Evolutionary conservation across 2,113 vertebrate species (phyloP).

Genomic region (Eptesicus fuscus): DNA sequence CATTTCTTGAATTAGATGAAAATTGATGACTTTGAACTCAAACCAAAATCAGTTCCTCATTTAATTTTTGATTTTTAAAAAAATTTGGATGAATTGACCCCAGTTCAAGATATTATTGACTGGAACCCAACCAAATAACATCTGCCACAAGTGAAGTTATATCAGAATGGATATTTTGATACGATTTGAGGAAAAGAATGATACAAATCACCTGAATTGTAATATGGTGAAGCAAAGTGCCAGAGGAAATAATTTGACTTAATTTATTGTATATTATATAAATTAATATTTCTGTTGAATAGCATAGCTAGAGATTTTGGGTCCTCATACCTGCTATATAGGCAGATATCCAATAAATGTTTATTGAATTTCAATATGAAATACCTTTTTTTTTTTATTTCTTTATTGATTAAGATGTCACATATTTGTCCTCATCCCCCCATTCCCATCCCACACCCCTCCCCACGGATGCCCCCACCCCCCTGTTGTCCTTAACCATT

Average conservation of each 20-base stretch:
- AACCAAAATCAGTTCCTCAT: background rate
- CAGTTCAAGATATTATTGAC: conserved; percentile 1
- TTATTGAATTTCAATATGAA: conserved; percentile 16
- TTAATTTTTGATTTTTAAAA: conserved; percentile 17
- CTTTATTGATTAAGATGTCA: too few relatives aligned
- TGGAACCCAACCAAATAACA: conserved; percentile 11
- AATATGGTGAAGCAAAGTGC: background rate
- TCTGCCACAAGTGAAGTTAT: background rate
- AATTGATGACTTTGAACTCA: background rate
- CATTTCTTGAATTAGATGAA: conserved; percentile 11
- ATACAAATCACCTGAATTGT: background rate
- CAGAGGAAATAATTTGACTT: background rate
- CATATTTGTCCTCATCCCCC: too few relatives aligned
- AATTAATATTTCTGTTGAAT: background rate
- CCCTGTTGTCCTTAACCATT: too few relatives aligned
- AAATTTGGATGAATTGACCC: background rate
- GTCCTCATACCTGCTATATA: background rate
- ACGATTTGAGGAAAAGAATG: background rate
- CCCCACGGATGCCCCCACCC: too few relatives aligned
- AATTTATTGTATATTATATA: background rate
- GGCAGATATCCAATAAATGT: background rate
- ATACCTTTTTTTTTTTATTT: too few relatives aligned
- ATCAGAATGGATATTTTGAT: background rate
- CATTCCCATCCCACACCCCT: too few relatives aligned
- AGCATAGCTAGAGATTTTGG: background rate